Conservation (phyloP, 2,113 vertebrate species). For the Poeciliopsis turrubarensis region DNA sequence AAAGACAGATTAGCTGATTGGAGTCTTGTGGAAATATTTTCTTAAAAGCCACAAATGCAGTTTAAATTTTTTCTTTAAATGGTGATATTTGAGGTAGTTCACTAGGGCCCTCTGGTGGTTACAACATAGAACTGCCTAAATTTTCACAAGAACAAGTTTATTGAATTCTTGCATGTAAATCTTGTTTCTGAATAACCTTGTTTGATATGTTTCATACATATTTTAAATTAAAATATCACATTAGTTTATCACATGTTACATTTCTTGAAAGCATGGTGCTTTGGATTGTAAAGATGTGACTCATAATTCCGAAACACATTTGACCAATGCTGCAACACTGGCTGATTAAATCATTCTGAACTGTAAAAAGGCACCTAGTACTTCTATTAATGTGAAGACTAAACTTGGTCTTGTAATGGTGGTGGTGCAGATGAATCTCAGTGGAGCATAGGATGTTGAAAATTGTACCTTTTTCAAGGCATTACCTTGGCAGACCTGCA, state of each 20-base stretch:
- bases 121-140: conserved; percentile 20
- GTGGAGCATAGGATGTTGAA: conserved; percentile 36
- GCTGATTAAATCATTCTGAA: conserved; percentile 20
- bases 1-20: background rate
- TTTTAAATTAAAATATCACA: conserved; percentile 1
- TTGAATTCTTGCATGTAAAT: background rate
- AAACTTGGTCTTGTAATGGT: conserved; percentile 20
- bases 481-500: conserved; percentile 42
- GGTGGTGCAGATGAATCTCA: conserved; percentile 51
- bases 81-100: conserved; percentile 12
- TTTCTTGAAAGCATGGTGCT: conserved; percentile 2
- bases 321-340: conserved; percentile 47
- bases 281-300: conserved; percentile 11
- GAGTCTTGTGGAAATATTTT: background rate
- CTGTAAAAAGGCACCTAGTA: background rate
- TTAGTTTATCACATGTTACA: background rate
- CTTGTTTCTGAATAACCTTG: conserved; percentile 7
- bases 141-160: background rate
- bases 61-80: conserved; percentile 22
- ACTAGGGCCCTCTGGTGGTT: conserved; percentile 53
- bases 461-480: conserved; percentile 34
- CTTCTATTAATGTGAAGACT: conserved; percentile 6
- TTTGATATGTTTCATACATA: conserved; percentile 6
- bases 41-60: conserved; percentile 13
- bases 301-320: conserved; percentile 8